Evolutionary conservation across 2,888 invertebrate genomes (phyloP), one percentile per base, ranked within the genome.

Genomic region (Drosophila longiperda): DNA sequence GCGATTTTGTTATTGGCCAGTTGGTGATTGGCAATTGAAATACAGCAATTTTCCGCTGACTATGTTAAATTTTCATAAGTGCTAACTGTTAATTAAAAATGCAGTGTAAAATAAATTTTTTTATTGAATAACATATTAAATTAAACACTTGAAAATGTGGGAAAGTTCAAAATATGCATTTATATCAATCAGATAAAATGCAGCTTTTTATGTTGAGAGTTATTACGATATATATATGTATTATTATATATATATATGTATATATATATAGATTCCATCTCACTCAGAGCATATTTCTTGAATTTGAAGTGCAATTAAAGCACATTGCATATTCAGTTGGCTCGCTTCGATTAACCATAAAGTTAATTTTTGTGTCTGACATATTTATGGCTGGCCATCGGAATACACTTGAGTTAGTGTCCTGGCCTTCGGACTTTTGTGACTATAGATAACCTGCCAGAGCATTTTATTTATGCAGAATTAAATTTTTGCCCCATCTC

Each of bases 381-480:
- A 58, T 62, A 60, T 69, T 69, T 73, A 78, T 69, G 45, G 53
- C 52, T 78, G 76, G 55, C 78, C 78, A 68, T 73, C 68, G 49
- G 64, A 36, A 52, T 78, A 65, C 78, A 77, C 74, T 78, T 77
- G 78, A 73, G 78, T 50, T 59, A 55, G 57, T 55, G 58, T 77
- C 38, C 58, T 61, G 55, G 49, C 68, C 74, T 66, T 76, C 54
- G 32, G 49, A 23, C 45, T 49, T 29, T 55, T 34, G 32, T n/a
- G 40, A 26, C 61, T 54, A 45, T 38, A 48, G 48, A 57, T 61
- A 77, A 36, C 15, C 45, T 48, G 66, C n/a, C 45, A 45, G 50
- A 80, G 73, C 59, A 70, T 57, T 68, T 73, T 75, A 55, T 77
- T 68, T 79, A 81, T 77, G 78, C 60, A 70, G 75, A 81, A 83